Base-by-base conservation (phyloP, 2,888 invertebrate species). In the Heliconius cydno region DNA sequence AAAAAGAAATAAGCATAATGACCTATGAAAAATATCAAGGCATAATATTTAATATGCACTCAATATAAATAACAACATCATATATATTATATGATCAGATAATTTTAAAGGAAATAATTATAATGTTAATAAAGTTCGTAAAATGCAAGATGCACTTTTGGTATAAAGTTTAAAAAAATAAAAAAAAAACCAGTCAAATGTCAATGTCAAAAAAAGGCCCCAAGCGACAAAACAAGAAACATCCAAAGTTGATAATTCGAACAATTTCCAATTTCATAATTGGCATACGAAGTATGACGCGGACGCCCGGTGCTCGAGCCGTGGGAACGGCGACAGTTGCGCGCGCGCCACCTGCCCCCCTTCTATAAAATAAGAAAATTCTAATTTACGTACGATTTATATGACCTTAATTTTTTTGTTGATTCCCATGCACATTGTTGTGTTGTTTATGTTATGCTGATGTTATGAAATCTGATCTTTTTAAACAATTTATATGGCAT, bases 311-410 rank as follows among this genome's bases (percentile, higher is more conserved):
- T 93, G 94, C 88, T 87, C 88, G 88, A 87, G 88, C 89, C 94
- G 94, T 94, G 94, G 94, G 94, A 94, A 94, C 88, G 85, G 88
- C 92, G 93, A 93, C 94, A 94, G 94, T 94, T 94, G 94, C 90
- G 88, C 86, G 81, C 84, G 83, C 86, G 83, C 87, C 87, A 91
- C 93, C 92, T 93, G 93, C 93, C 92, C 91, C 41, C 92, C 91
- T 90, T 89, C 87, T 88, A 89, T 88, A 90, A 93, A 81, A 93
- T 92, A 93, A 91, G 88, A 90, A 92, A 92, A 92, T 92, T 91
- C 89, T 91, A 92, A 92, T 93, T 92, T 87, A 88, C 75, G 91
- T 89, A 90, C 86, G 87, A 91, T 90, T 91, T 87, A 87, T 88
- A 87, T 90, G 94, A 94, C 94, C 94, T 94, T 93, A 83, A 82